Conservation (phyloP, 2,797 vertebrate species). For the Danionella dracula region DNA sequence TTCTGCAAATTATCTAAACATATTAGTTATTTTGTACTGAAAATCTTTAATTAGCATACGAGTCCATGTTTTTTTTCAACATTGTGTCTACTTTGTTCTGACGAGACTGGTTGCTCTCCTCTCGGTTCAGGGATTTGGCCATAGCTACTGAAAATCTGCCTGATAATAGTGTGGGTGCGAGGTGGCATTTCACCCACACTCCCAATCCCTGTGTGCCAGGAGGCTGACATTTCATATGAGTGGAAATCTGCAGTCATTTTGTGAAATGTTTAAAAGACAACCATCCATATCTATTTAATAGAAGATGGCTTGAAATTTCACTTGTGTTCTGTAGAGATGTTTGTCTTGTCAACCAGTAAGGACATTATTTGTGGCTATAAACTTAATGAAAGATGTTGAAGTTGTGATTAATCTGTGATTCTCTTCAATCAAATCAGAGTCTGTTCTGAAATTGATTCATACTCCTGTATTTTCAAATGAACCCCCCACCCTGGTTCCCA, state of each 20-base stretch:
- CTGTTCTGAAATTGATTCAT: neutral
- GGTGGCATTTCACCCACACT: conserved; percentile 18
- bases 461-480: neutral
- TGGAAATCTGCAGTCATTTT: neutral
- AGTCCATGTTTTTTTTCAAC: no score
- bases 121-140: conserved; percentile 6
- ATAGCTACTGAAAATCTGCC: conserved; percentile 8
- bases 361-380: no score
- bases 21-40: no score
- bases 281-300: no score
- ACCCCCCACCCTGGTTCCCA: neutral
- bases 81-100: neutral
- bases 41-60: no score
- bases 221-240: conserved; percentile 3
- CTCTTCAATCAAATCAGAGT: neutral
- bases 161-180: conserved; percentile 6
- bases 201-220: neutral
- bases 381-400: no score
- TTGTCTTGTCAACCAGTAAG: no score
- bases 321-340: no score
- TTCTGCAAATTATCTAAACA: no score
- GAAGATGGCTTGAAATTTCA: no score
- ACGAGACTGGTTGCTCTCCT: neutral
- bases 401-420: no score
- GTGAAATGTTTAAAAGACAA: no score